phyloP scores from a whole-genome alignment of 2,113 vertebrate genomes.

The Aspidoscelis tigris region DNA sequence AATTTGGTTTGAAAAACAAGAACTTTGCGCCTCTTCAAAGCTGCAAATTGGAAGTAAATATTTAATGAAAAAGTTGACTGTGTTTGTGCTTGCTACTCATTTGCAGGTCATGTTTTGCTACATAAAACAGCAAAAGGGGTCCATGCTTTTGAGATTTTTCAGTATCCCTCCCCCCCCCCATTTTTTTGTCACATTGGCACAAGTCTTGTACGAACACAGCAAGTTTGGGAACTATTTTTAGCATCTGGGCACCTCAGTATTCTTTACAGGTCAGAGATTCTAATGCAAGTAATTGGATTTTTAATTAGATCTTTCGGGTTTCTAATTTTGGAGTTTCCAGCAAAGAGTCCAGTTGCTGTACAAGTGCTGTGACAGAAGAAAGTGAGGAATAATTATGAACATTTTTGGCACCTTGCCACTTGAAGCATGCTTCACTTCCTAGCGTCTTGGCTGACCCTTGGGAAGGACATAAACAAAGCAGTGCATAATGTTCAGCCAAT shows the following conservation, averaged over 20 bases:
- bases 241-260: slow-evolving; percentile 37
- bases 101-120: not conserved
- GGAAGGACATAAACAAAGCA: slow-evolving; percentile 63
- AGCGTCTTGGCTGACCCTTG: slow-evolving; percentile 55
- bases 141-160: not conserved
- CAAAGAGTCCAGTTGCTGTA: slow-evolving; percentile 47
- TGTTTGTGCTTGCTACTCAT: slow-evolving; percentile 27
- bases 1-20: not conserved
- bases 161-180: slow-evolving; percentile 9
- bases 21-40: slow-evolving; percentile 9
- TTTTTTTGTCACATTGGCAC: slow-evolving; percentile 27
- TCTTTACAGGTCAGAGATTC: slow-evolving; percentile 54
- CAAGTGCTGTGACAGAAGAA: slow-evolving; percentile 33
- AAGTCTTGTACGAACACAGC: slow-evolving; percentile 38
- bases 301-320: slow-evolving; percentile 65
- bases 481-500: slow-evolving; percentile 53
- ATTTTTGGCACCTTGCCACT: slow-evolving; percentile 49
- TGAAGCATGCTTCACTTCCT: slow-evolving; percentile 51
- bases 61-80: slow-evolving; percentile 12
- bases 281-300: slow-evolving; percentile 57
- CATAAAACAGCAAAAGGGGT: slow-evolving; percentile 16
- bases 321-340: slow-evolving; percentile 58
- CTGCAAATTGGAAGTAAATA: slow-evolving; percentile 29
- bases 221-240: slow-evolving; percentile 43
- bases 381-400: slow-evolving; percentile 55